Base-by-base conservation (phyloP, 1,140 invertebrate genomes). In the Alviniconcha marisindica region DNA sequence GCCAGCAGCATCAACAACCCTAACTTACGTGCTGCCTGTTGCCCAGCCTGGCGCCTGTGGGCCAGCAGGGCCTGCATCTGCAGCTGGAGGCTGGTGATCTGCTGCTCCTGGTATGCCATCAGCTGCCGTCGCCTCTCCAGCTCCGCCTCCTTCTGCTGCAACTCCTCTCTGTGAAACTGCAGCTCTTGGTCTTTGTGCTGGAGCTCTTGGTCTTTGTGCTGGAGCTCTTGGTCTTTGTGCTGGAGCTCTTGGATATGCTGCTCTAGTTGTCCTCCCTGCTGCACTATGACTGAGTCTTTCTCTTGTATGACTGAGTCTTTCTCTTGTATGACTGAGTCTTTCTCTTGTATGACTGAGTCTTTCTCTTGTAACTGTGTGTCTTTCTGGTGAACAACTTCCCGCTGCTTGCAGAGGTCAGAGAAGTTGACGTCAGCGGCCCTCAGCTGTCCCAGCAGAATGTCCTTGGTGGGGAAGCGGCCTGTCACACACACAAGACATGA, bases 341-440 rank as follows among this genome's bases (percentile, higher is more conserved):
- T 71, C 33, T 66, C 33, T 42, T 81, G 79, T 36, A 81, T 5
- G n/a, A 4, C 79, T 40, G 79, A 33, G 79, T 81, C 79, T 51
- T 56, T 83, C 33, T 73, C 42, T 33, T 84, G 83, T 48, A 56
- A 40, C 31, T 42, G 33, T 0, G 71, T 40, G 31, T 84, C 77
- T 33, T 84, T 84, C 36, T 79, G 66, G 76, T 73, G 71, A 21
- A 83, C 40, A n/a, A 74, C 56, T 48, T 86, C 71, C 42, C 82
- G 71, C 69, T 86, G 74, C 44, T 82, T 40, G 63, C 80, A 80
- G 2, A 86, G 54, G 31, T 33, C 36, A 36, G 54, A 36, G 60
- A 83, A 84, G 42, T 84, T 83, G 12, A 66, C 82, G 54, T 86
- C 85, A 28, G 85, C 79, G 3, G 85, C 85, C 79, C 81, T 81